A percentile compares a stretch with the other conserved stretches of the same genome.
phyloP scores from a whole-genome alignment of 35 echinoderm and acorn worm species.

The Diadema setosum region DNA sequence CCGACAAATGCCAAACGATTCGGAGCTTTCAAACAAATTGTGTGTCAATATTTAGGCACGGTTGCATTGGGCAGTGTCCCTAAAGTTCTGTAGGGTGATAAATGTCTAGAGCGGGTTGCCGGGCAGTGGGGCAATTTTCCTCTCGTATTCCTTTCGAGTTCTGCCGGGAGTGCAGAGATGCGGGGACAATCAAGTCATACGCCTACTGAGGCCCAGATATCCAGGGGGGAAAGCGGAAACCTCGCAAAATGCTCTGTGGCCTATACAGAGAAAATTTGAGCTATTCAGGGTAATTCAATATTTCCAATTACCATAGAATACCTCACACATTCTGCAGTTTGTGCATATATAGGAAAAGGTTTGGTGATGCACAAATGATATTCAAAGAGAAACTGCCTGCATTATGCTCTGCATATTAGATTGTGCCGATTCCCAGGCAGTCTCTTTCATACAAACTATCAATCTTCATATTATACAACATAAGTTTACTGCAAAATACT shows the following conservation, averaged over 20 bases:
- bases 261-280: neutral
- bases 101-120: neutral
- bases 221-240: no score
- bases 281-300: neutral
- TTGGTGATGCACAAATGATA: no score
- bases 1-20: neutral
- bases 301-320: neutral
- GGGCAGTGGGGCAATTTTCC: neutral
- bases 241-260: no score
- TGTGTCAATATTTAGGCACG: conserved; percentile 22
- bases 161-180: neutral
- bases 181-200: neutral
- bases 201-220: no score
- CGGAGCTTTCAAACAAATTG: neutral
- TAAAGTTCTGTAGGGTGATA: neutral
- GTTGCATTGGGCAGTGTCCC: neutral
- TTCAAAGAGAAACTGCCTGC: no score
- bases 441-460: no score
- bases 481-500: no score
- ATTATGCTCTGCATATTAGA: no score
- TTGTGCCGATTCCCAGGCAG: no score
- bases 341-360: no score
- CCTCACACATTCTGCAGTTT: no score
- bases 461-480: no score
- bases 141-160: neutral